phyloP scores from a whole-genome alignment of 2,888 invertebrate genomes.

The Cataglyphis albicans region DNA sequence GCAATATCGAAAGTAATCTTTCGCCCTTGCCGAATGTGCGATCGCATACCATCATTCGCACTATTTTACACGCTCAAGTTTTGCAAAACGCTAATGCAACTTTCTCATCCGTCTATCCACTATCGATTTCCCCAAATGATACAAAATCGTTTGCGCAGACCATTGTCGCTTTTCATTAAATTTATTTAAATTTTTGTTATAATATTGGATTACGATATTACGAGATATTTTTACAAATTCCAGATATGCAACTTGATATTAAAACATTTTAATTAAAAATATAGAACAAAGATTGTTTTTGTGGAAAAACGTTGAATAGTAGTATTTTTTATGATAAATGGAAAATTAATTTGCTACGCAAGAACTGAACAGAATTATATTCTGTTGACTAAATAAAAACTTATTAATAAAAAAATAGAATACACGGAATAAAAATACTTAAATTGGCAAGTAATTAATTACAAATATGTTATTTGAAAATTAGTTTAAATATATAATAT shows the following conservation, averaged over 20 bases:
- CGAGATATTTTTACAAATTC: neutral
- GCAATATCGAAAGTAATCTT: conserved; percentile 51
- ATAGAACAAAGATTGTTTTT: neutral
- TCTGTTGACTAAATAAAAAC: neutral
- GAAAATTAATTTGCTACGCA: conserved; percentile 1
- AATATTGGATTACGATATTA: neutral
- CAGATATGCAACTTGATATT: neutral
- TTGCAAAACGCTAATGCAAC: neutral
- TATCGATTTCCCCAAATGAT: conserved; percentile 27
- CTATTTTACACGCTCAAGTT: conserved; percentile 16
- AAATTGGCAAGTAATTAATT: conserved; percentile 15
- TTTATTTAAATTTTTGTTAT: neutral
- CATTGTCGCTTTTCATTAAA: neutral
- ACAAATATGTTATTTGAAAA: neutral
- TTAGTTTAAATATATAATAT: neutral
- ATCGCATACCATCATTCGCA: conserved; percentile 11
- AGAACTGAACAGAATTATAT: neutral
- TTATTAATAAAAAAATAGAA: neutral
- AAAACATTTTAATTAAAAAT: neutral
- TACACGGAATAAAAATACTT: neutral
- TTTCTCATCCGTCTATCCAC: neutral
- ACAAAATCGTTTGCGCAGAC: neutral
- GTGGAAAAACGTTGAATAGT: neutral
- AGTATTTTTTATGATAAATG: neutral
- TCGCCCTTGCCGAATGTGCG: conserved; percentile 8